Conservation (phyloP, 2,797 vertebrate species). For the Leucoraja ocellata region DNA sequence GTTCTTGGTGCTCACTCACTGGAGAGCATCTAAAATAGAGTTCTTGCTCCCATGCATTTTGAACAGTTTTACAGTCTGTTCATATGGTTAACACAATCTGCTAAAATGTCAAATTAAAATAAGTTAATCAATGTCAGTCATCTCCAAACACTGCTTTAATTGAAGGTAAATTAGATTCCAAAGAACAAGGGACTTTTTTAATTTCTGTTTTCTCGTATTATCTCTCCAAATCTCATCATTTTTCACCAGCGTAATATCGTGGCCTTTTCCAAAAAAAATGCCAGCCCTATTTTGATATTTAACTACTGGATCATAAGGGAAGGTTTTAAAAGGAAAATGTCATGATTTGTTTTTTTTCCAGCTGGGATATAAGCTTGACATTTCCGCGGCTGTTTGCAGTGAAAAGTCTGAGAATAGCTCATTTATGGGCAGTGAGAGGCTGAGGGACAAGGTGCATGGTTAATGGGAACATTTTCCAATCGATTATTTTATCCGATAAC, state of each 20-base stretch:
- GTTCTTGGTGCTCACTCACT: neutral
- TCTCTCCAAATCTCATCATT: neutral
- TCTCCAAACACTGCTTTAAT: neutral
- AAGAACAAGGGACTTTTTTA: neutral
- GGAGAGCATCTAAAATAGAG: neutral
- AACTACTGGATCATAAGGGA: neutral
- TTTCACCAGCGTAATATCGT: neutral
- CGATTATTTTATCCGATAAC: neutral
- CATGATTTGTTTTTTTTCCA: neutral
- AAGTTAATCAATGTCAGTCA: neutral
- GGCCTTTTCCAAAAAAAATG: slow-evolving; percentile 11
- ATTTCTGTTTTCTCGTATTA: neutral
- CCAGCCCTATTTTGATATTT: neutral
- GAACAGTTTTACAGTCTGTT: no score
- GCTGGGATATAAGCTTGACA: neutral
- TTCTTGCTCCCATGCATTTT: neutral
- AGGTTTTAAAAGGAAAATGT: neutral
- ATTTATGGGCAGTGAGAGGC: neutral
- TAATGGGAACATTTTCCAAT: slow-evolving; percentile 16
- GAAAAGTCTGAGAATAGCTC: neutral
- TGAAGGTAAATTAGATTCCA: slow-evolving; percentile 13
- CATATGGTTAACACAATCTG: neutral
- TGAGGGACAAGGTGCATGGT: neutral
- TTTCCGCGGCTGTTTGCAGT: neutral
- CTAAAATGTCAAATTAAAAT: slow-evolving; percentile 22